A percentile compares a stretch with the other conserved stretches of the same genome.
Conservation (phyloP, 2,888 invertebrate genomes). For the Uropetala carovei region DNA sequence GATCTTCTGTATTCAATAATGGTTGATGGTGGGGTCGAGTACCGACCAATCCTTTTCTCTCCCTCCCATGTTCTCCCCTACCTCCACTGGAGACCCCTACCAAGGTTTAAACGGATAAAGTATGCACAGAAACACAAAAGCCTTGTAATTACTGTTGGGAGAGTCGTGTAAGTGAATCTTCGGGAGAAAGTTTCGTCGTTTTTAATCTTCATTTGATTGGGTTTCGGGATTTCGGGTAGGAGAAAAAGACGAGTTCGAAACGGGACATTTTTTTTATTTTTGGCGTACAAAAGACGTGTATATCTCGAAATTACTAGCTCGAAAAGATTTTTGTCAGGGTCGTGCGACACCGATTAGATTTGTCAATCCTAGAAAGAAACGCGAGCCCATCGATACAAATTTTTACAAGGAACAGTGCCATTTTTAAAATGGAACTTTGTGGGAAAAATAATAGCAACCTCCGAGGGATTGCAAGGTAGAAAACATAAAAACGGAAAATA, state of each 20-base stretch:
- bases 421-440: too few relatives aligned
- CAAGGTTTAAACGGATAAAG: not conserved
- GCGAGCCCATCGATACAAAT: too few relatives aligned
- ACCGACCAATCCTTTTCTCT: not conserved
- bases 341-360: too few relatives aligned
- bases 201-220: slow-evolving; percentile 57
- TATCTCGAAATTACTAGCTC: slow-evolving; percentile 6
- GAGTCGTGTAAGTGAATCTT: slow-evolving; percentile 23
- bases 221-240: not conserved
- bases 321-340: too few relatives aligned
- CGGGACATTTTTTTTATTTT: slow-evolving; percentile 17
- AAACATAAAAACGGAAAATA: too few relatives aligned
- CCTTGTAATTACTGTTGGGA: slow-evolving; percentile 42
- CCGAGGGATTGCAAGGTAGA: too few relatives aligned
- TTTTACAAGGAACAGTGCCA: too few relatives aligned
- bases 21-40: slow-evolving; percentile 23
- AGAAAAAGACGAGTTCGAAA: not conserved
- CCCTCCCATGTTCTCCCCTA: not conserved
- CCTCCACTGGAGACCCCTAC: not conserved
- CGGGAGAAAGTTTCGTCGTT: not conserved
- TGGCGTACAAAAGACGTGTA: not conserved
- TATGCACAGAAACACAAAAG: slow-evolving; percentile 48
- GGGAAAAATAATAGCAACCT: too few relatives aligned
- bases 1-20: slow-evolving; percentile 63
- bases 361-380: too few relatives aligned